Evolutionary conservation across 2,113 vertebrate species (phyloP), one percentile per base, ranked within the genome.

Genomic region (Rana temporaria): DNA sequence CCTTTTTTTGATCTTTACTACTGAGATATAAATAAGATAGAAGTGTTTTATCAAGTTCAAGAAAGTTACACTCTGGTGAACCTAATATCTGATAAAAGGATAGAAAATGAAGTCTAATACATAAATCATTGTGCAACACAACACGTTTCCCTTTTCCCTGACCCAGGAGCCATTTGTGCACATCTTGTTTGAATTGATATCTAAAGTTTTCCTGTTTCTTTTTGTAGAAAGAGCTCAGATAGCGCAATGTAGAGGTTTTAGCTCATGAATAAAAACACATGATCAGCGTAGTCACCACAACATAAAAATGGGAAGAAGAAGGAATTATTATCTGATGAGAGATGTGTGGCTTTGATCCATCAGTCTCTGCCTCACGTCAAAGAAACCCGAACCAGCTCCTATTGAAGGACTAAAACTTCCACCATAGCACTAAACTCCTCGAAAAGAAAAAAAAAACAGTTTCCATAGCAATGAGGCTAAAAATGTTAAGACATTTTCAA

Each of bases 161-260:
- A 85, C 89, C 85, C 86, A 86, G 88, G 87, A 90, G 84, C 82
- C 69, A 87, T 90, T 88, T 88, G 84, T 79, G 68, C 86, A 91
- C 92, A 94, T 91, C 91, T 93, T 94, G 92, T 92, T 93, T 89
- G 84, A 88, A 90, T 94, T 90, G 93, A 89, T 53, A 84, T 90
- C 85, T 90, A 84, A 92, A 80, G 87, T 88, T 87, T 79, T 79
- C 90, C 88, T 92, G 91, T 88, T 90, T 88, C 91, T 91, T 88
- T 89, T 88, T 87, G 91, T 86, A 90, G 87, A 84, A 86, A 82
- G 53, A 68, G 63, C 80, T 89, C 89, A 87, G 89, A 84, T 20
- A 48, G 85, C 81, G 87, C 79, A 84, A 85, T 84, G 81, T 42
- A 88, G 89, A 89, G 88, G 89, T 89, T 88, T 2, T 84, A 88